These are phyloP conservation scores for Caenorhabditis inopinata DNA, from an alignment of 1,140 invertebrate species.

Conservation along the genomic window DNA sequence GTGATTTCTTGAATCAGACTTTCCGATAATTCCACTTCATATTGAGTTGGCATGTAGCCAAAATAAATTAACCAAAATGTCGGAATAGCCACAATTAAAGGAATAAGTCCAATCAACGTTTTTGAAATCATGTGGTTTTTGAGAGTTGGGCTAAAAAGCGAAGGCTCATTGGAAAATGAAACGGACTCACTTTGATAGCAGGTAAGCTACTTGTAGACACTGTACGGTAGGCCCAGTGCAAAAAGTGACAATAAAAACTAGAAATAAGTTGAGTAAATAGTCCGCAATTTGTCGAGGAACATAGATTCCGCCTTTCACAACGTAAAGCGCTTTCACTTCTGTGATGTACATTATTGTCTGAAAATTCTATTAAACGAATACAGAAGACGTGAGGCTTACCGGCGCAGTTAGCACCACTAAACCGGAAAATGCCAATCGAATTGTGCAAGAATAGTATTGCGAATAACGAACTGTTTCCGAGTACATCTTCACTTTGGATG, in stretches of 20 bases:
- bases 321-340: background rate
- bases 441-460: background rate
- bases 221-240: background rate
- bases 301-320: background rate
- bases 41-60: background rate
- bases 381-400: no score
- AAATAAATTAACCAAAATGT: background rate
- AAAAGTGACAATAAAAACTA: background rate
- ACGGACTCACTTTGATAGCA: background rate
- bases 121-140: background rate
- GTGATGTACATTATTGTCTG: background rate
- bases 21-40: background rate
- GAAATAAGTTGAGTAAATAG: background rate
- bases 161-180: background rate
- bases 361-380: background rate
- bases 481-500: background rate
- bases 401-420: background rate
- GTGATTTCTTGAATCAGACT: background rate
- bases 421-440: background rate
- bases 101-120: background rate
- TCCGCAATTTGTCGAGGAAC: background rate
- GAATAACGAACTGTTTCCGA: background rate
- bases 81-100: background rate
- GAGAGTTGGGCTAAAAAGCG: background rate
- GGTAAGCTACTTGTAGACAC: background rate